A percentile compares a stretch with the other conserved stretches of the same genome.
Evolutionary conservation across 2,888 invertebrate genomes (phyloP).

Genomic region (Gastrophysa polygoni): DNA sequence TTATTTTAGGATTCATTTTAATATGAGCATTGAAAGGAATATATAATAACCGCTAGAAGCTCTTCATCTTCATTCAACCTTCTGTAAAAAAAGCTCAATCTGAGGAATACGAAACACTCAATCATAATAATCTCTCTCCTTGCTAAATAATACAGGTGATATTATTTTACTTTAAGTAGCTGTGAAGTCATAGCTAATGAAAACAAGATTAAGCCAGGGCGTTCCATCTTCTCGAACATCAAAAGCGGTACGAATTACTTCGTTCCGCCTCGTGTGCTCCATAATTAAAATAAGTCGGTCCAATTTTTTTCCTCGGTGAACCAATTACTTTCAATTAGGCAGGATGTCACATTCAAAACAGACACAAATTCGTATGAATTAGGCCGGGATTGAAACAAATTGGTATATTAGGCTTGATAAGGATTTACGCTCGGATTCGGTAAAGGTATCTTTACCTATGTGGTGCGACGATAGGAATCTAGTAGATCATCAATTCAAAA

Average conservation of each 20-base stretch:
- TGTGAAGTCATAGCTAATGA: neutral
- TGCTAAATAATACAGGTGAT: neutral
- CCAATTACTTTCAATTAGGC: constrained; percentile 28
- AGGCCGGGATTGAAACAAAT: constrained; percentile 25
- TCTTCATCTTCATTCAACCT: no score
- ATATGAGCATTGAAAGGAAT: no score
- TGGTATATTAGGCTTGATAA: constrained; percentile 24
- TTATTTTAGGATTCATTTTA: no score
- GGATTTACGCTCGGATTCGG: constrained; percentile 21
- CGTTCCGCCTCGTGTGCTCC: neutral
- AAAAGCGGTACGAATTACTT: neutral
- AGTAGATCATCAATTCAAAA: neutral
- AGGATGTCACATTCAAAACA: constrained; percentile 18
- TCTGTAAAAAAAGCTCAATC: no score
- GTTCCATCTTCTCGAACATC: neutral
- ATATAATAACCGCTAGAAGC: no score
- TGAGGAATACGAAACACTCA: no score
- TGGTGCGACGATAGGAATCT: constrained; percentile 9
- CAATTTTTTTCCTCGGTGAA: neutral
- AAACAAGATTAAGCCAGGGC: neutral
- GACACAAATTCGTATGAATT: constrained; percentile 29
- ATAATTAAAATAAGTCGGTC: constrained; percentile 8
- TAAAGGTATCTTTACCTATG: no score
- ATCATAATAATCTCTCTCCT: no score
- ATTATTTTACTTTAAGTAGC: neutral